phyloP scores from a whole-genome alignment of 2,113 vertebrate species.

The Phasianus colchicus region DNA sequence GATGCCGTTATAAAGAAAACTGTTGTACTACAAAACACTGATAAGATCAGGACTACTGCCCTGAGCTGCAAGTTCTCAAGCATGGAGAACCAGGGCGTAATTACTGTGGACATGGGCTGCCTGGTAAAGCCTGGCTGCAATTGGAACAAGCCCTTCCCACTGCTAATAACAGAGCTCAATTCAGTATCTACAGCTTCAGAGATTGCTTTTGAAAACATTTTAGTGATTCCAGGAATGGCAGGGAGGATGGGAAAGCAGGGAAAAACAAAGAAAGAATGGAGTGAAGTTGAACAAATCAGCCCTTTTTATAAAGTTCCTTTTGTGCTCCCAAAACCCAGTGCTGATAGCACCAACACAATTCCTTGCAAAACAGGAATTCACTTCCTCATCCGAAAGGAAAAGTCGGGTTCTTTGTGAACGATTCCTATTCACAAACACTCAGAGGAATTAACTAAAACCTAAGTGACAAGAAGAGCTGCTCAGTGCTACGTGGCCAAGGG shows the following conservation, averaged over 20 bases:
- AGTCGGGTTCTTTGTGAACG: background rate
- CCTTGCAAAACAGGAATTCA: background rate
- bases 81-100: slow-evolving; percentile 48
- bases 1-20: slow-evolving; percentile 74
- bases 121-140: slow-evolving; percentile 59
- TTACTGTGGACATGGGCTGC: slow-evolving; percentile 60
- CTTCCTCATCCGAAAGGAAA: background rate
- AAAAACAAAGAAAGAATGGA: background rate
- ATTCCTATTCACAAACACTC: background rate
- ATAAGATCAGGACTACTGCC: slow-evolving; percentile 79
- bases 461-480: background rate
- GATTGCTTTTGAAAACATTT: background rate
- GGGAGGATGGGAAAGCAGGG: slow-evolving; percentile 15
- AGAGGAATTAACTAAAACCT: background rate
- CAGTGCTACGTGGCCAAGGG: background rate
- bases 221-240: slow-evolving; percentile 44
- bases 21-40: slow-evolving; percentile 69
- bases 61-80: slow-evolving; percentile 66
- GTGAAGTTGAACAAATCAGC: background rate
- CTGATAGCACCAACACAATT: background rate
- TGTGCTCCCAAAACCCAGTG: background rate
- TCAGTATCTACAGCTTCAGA: slow-evolving; percentile 56
- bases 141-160: background rate
- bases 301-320: background rate
- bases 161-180: slow-evolving; percentile 55